Evolutionary conservation across 2,797 vertebrate species (phyloP), one percentile per base, ranked within the genome.

Genomic region (Basileuterus tristriatus): DNA sequence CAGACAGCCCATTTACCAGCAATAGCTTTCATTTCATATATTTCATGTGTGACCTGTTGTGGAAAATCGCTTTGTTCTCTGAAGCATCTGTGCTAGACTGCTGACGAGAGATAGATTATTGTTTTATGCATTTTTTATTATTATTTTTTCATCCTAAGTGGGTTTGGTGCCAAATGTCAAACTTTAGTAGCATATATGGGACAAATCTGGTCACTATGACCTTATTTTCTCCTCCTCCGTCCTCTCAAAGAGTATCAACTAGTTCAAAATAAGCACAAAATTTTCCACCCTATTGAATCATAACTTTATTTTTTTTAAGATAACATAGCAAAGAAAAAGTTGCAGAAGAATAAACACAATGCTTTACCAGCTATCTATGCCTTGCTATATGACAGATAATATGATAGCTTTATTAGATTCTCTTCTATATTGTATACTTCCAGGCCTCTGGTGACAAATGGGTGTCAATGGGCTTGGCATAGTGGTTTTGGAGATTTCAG

Each of bases 21-120:
- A 82, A 67, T 30, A 77, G 24, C 12, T 80, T 92, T 74, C 14
- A 49, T 89, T 95, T 87, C 36, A 53, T 55, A 16, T 67, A 56
- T 89, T 94, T 93, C 6, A 17, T 76, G 41, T 84, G 80, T 76
- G 74, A 81, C 24, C 34, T 82, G 26, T 63, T 90, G 37, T 41
- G 49, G 44, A 93, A 95, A 93, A 82, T 80, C 23, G 14, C 27
- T 92, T 93, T 87, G 34, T 83, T 93, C 68, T 87, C 64, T 70
- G 60, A 68, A 93, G 47, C 9, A 70, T 80, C 47, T 87, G 63
- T 65, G 29, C 29, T 68, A 55, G 69, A 75, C 46, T 88, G 50
- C 14, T 49, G 55, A 88, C 5, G 22, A 83, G 32, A 63, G n/a
- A 64, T 60, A 19, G 12, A 55, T 84, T 60, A 58, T 39, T 36